These are phyloP conservation scores for Gerris buenoi DNA, from an alignment of 1,140 invertebrate genomes.

Conservation along the genomic window DNA sequence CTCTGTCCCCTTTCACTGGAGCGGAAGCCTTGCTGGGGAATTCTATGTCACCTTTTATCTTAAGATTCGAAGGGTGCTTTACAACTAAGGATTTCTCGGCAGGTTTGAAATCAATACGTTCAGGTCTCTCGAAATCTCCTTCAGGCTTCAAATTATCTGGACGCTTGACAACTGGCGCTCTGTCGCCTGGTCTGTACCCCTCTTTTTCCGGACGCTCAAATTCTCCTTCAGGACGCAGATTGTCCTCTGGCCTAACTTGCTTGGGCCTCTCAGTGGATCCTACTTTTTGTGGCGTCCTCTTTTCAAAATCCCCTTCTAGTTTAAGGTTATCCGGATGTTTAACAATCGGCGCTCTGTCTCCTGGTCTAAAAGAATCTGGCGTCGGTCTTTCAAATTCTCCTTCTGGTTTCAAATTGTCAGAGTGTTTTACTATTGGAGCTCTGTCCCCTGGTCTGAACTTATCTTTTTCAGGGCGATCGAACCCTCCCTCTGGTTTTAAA, in stretches of 20 bases:
- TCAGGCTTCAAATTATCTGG: conserved; percentile 43
- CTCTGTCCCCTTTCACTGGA: conserved; percentile 31
- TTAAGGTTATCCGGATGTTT: conserved; percentile 37
- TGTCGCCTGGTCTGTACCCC: conserved; percentile 24
- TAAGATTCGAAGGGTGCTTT: conserved; percentile 34
- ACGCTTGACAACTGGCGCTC: conserved; percentile 31
- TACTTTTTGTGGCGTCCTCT: conserved; percentile 29
- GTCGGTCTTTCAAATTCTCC: conserved; percentile 30
- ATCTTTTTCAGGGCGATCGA: conserved; percentile 23
- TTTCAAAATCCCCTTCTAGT: conserved; percentile 40
- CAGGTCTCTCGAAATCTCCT: conserved; percentile 34
- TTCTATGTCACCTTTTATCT: conserved; percentile 38
- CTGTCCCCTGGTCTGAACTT: conserved; percentile 27
- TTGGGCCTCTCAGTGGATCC: conserved; percentile 38
- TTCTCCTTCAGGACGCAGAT: conserved; percentile 38
- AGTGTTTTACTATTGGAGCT: conserved; percentile 27
- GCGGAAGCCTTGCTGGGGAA: conserved; percentile 23
- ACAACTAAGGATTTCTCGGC: conserved; percentile 24
- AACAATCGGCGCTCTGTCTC: conserved; percentile 25
- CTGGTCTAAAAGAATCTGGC: conserved; percentile 23
- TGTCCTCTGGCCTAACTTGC: conserved; percentile 32
- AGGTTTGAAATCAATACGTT: conserved; percentile 30
- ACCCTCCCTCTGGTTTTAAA: conserved; percentile 32
- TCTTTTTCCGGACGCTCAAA: conserved; percentile 28
- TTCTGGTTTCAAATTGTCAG: conserved; percentile 32